A percentile compares a stretch with the other conserved stretches of the same genome.
These are phyloP conservation scores for Ptyas mucosa DNA, from an alignment of 2,113 vertebrate genomes.

Conservation along the genomic window DNA sequence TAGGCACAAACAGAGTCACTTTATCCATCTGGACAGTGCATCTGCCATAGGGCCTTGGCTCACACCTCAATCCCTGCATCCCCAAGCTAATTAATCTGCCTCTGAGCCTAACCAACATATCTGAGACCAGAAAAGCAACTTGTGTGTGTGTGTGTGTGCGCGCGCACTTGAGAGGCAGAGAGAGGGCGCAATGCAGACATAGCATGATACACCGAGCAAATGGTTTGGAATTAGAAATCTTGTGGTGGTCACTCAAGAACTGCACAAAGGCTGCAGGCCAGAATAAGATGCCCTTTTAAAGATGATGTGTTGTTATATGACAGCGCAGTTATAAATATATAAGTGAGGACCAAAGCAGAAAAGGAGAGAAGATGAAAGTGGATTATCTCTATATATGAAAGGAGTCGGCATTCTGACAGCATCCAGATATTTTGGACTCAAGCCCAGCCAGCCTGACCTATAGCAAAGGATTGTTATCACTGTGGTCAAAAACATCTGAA, in stretches of 20 bases:
- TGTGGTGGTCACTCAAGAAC: neutral
- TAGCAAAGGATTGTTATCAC: neutral
- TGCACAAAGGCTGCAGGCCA: neutral
- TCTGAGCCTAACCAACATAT: neutral
- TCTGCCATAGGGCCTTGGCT: slow-evolving; percentile 22
- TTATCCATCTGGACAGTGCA: slow-evolving; percentile 33
- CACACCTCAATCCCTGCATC: slow-evolving; percentile 22
- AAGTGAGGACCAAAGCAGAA: neutral
- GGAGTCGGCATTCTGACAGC: neutral
- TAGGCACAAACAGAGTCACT: neutral
- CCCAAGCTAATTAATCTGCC: slow-evolving; percentile 26
- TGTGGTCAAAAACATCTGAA: neutral
- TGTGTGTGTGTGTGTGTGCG: neutral
- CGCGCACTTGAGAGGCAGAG: neutral
- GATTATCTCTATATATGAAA: neutral
- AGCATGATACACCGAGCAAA: neutral
- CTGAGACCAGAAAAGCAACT: neutral
- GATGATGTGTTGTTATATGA: neutral
- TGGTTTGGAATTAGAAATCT: neutral
- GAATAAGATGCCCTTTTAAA: neutral
- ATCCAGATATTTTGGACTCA: neutral
- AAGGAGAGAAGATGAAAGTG: neutral
- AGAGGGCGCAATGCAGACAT: neutral
- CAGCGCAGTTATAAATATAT: neutral
- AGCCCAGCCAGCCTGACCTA: neutral